Evolutionary conservation across 1,140 invertebrate species (phyloP).

Genomic region (Eubasilissa regina): DNA sequence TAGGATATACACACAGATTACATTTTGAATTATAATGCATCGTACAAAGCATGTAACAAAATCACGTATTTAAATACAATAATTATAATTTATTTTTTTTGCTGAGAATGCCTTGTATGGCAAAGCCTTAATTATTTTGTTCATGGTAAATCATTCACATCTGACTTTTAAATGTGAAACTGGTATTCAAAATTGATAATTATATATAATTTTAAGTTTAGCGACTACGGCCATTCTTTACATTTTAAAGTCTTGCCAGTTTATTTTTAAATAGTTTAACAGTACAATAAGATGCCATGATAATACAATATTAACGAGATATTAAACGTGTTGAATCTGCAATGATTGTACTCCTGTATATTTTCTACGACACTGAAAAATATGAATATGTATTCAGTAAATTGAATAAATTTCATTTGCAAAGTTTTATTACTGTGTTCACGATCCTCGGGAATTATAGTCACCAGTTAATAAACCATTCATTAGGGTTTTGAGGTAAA

Average conservation of each 20-base stretch:
- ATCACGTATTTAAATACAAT: background rate
- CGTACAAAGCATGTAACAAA: background rate
- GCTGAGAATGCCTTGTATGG: background rate
- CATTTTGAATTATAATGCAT: background rate
- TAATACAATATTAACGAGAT: too few relatives aligned
- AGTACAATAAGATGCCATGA: too few relatives aligned
- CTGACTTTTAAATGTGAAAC: background rate
- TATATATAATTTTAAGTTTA: too few relatives aligned
- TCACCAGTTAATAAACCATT: slow-evolving; percentile 9
- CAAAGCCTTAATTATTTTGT: background rate
- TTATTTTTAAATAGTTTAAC: too few relatives aligned
- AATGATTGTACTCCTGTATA: background rate
- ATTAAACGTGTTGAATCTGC: too few relatives aligned
- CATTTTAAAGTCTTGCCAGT: too few relatives aligned
- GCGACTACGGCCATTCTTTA: too few relatives aligned
- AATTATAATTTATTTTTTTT: too few relatives aligned
- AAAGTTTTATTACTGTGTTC: background rate
- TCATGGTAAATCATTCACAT: background rate
- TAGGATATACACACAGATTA: too few relatives aligned
- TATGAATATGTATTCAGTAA: background rate
- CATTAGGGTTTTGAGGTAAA: background rate
- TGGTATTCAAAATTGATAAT: background rate
- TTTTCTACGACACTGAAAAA: background rate
- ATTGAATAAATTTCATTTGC: slow-evolving; percentile 12
- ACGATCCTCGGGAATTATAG: background rate